A percentile compares a stretch with the other conserved stretches of the same genome.
phyloP scores from a whole-genome alignment of 2,113 vertebrate genomes.

The Tragelaphus imberbis region DNA sequence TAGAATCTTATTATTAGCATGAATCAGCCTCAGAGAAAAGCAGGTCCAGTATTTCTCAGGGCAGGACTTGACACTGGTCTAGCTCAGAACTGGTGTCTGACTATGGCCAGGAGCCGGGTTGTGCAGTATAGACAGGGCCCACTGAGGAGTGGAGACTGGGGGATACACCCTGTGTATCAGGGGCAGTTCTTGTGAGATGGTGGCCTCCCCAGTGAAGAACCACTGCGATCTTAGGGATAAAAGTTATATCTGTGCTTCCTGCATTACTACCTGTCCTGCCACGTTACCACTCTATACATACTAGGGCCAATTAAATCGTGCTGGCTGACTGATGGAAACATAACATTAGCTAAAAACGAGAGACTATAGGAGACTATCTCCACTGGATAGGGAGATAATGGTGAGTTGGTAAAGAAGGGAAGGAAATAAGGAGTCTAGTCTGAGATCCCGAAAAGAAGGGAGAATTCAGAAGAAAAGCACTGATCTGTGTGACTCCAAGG shows the following conservation, averaged over 20 bases:
- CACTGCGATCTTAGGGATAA: neutral
- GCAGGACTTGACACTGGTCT: neutral
- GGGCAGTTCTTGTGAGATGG: neutral
- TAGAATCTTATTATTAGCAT: neutral
- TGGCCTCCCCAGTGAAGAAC: rapidly evolving
- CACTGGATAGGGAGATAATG: neutral
- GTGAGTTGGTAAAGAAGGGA: neutral
- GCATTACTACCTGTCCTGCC: neutral
- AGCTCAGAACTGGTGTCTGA: neutral
- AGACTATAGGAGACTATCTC: neutral
- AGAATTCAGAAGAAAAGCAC: neutral
- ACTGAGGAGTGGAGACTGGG: rapidly evolving
- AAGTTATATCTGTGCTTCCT: neutral
- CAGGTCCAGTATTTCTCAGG: neutral
- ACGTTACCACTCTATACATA: neutral
- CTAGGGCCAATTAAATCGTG: too few species aligned
- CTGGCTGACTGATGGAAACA: neutral
- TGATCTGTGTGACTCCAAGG: neutral
- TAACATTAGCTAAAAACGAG: neutral
- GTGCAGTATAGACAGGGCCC: neutral
- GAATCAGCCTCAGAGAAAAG: neutral
- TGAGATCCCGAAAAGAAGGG: neutral
- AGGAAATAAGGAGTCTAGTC: neutral
- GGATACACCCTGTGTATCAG: neutral
- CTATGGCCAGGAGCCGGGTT: neutral